A percentile compares a stretch with the other conserved stretches of the same genome.
phyloP scores from a whole-genome alignment of 1,140 invertebrate species.

The Aethina tumida region DNA sequence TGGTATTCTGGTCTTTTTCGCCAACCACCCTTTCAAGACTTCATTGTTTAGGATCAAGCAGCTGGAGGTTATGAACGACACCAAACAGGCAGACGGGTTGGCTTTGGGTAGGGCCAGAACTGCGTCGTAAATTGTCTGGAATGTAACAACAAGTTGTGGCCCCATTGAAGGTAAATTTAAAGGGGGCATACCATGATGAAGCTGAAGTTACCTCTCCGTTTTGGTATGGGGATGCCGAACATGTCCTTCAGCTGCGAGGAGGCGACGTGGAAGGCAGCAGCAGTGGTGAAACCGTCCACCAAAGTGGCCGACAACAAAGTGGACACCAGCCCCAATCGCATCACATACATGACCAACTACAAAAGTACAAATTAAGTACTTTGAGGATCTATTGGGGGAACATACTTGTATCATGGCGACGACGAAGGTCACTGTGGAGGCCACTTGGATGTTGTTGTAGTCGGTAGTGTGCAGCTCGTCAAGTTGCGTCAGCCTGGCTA shows the following conservation, averaged over 20 bases:
- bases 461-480: constrained; percentile 7
- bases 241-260: constrained; percentile 83
- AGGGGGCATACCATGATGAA: no score
- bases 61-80: constrained; percentile 58
- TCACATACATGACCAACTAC: constrained; percentile 70
- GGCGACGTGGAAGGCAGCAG: constrained; percentile 79
- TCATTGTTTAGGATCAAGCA: constrained; percentile 70
- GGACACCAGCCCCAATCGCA: constrained; percentile 73
- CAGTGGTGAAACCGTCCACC: constrained; percentile 86
- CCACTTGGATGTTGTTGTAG: constrained; percentile 50
- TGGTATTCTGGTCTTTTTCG: constrained; percentile 61
- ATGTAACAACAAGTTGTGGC: constrained; percentile 23
- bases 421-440: constrained; percentile 53
- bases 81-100: constrained; percentile 55
- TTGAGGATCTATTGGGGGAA: not conserved
- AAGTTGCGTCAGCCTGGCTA: constrained; percentile 8
- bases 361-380: no score
- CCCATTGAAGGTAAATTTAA: not conserved
- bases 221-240: constrained; percentile 58
- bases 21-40: constrained; percentile 62
- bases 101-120: constrained; percentile 46
- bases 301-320: constrained; percentile 80
- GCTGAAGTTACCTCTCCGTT: constrained; percentile 61
- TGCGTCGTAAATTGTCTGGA: constrained; percentile 62
- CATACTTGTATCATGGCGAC: constrained; percentile 62